Evolutionary conservation across 2,113 vertebrate species (phyloP).

Genomic region (Epinephelus lanceolatus): DNA sequence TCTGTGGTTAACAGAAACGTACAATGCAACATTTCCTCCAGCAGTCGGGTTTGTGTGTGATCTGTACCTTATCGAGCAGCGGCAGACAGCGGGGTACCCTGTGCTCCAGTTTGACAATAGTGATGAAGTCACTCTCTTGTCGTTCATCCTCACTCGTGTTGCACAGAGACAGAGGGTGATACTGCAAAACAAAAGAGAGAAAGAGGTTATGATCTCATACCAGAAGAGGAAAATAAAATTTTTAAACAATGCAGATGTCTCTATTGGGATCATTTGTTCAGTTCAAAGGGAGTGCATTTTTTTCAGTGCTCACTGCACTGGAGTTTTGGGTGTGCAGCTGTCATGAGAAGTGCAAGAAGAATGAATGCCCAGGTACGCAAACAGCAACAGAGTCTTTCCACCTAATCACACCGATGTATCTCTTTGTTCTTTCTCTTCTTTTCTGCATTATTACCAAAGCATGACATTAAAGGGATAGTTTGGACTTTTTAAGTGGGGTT

Average conservation of each 20-base stretch:
- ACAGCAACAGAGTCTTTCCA: neutral
- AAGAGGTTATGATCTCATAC: neutral
- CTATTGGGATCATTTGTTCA: neutral
- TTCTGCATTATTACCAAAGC: neutral
- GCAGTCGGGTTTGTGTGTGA: neutral
- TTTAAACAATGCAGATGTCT: neutral
- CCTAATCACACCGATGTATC: neutral
- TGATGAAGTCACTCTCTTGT: slow-evolving; percentile 92
- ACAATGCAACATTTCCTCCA: too few species aligned
- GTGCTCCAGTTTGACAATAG: slow-evolving; percentile 96
- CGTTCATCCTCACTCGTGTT: slow-evolving; percentile 98
- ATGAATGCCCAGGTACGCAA: neutral
- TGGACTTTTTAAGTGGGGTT: too few species aligned
- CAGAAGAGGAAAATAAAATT: neutral
- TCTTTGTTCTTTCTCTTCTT: neutral
- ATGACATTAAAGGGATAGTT: neutral
- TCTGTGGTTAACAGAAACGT: too few species aligned
- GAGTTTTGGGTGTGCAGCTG: neutral
- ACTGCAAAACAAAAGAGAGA: slow-evolving; percentile 83
- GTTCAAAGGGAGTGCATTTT: neutral
- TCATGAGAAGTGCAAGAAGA: neutral
- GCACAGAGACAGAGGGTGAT: slow-evolving; percentile 96
- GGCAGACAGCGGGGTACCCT: slow-evolving; percentile 92
- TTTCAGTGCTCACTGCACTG: neutral
- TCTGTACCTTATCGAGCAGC: slow-evolving; percentile 92